Evolutionary conservation across 2,797 vertebrate species (phyloP).

Genomic region (Phoxinus dragarum): DNA sequence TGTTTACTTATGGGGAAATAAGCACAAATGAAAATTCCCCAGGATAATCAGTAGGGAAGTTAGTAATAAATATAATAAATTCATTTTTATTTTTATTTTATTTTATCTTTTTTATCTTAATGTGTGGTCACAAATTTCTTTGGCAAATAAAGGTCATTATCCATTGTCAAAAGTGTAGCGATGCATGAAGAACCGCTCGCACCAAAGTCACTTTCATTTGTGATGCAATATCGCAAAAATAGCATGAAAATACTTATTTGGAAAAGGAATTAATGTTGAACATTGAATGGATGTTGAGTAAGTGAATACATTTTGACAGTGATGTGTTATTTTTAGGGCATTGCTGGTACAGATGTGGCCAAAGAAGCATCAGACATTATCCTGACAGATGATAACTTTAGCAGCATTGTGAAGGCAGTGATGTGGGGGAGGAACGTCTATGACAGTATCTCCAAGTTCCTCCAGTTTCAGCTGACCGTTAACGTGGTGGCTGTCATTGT

Average conservation of each 20-base stretch:
- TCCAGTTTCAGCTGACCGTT: slow-evolving; percentile 97
- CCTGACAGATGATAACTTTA: slow-evolving; percentile 96
- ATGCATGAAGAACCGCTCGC: background rate
- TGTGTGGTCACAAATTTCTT: background rate
- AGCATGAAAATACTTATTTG: background rate
- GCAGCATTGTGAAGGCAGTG: slow-evolving; percentile 96
- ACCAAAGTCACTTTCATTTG: background rate
- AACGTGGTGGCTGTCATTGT: slow-evolving; percentile 96
- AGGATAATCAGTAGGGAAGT: too few relatives aligned
- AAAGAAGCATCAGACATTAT: slow-evolving; percentile 99
- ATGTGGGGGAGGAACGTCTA: slow-evolving; percentile 99
- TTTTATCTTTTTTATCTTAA: too few relatives aligned
- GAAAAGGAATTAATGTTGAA: background rate
- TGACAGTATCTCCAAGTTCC: slow-evolving; percentile 97
- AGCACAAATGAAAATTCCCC: background rate
- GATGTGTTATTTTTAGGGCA: slow-evolving; percentile 81
- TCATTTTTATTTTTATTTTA: too few relatives aligned
- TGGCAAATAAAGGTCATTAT: background rate
- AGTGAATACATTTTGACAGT: background rate
- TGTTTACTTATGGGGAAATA: background rate
- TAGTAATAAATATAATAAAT: too few relatives aligned
- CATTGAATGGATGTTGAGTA: background rate
- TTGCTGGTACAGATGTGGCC: slow-evolving; percentile 95
- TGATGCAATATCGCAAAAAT: background rate
- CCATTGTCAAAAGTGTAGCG: background rate